Evolutionary conservation across 2,797 vertebrate genomes (phyloP), one percentile per base, ranked within the genome.

Genomic region (Fratercula arctica): DNA sequence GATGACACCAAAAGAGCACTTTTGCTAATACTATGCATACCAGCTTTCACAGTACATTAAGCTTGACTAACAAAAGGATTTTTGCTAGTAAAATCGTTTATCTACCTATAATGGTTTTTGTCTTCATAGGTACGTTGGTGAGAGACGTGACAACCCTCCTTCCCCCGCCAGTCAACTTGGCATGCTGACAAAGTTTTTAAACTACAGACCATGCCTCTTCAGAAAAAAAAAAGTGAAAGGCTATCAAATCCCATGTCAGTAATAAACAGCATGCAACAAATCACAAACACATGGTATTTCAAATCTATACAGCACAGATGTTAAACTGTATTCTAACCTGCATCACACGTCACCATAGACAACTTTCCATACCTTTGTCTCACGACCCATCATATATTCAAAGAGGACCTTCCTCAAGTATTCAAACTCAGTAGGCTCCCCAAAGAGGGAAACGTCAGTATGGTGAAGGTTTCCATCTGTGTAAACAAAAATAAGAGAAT

Each of bases 341-440:
- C 88, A 78, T 41, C 66, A 86, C 8, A 31, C 26, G 29, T 41
- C 66, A 93, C 26, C 31, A 70, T 6, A 41, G 2, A 45, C 17
- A 77, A 35, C 35, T 75, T 72, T 68, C 33, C 94, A 57, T 99
- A 99, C 99, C 99, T 99, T 99, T 86, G 99, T 99, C 97, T 99
- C 99, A 80, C 98, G 98, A 93, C 99, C 99, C 99, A 99, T 99
- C 99, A 99, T 99, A 97, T 99, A 99, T 80, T 99, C 99, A 94
- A 99, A 99, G 94, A 99, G 94, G 93, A 99, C 99, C 97, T 99
- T 99, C 97, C 99, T 98, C 96, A 99, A 98, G 97, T 99, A 99
- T 97, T 99, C 99, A 97, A 99, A 99, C 95, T 99, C 99, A 1
- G 99, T 99, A 94, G 99, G 98, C 88, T 99, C 99, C 43, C 97